Percentiles rank a stretch among this genome's conserved stretches.
These are phyloP conservation scores for Chironomus tepperi DNA, from an alignment of 1,140 invertebrate species.

Conservation along the genomic window DNA sequence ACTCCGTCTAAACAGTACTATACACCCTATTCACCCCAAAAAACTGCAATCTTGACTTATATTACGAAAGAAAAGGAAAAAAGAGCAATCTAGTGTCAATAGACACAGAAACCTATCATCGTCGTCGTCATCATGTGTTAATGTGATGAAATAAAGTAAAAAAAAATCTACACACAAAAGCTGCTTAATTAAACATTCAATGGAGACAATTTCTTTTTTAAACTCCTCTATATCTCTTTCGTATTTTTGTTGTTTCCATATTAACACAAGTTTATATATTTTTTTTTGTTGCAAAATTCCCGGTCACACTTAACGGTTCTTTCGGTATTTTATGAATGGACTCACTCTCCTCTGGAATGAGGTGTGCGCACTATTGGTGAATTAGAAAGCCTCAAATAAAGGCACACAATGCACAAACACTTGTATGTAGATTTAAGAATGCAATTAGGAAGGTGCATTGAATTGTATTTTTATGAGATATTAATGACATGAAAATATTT, in stretches of 20 bases:
- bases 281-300: conserved; percentile 1
- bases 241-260: not conserved
- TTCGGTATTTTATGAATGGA: not conserved
- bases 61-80: too few relatives aligned
- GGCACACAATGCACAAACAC: not conserved
- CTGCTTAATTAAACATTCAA: not conserved
- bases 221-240: not conserved
- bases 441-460: not conserved
- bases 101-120: too few relatives aligned
- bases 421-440: not conserved
- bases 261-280: too few relatives aligned
- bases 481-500: not conserved
- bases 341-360: not conserved
- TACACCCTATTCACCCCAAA: too few relatives aligned
- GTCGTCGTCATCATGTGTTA: too few relatives aligned
- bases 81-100: too few relatives aligned
- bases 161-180: not conserved
- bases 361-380: not conserved
- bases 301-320: conserved; percentile 11
- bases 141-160: not conserved
- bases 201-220: not conserved
- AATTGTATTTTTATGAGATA: conserved; percentile 1
- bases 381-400: not conserved
- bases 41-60: too few relatives aligned
- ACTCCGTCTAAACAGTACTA: too few relatives aligned